Evolutionary conservation across 2,888 invertebrate genomes (phyloP), one percentile per base, ranked within the genome.

Genomic region (Heliconius hortense): DNA sequence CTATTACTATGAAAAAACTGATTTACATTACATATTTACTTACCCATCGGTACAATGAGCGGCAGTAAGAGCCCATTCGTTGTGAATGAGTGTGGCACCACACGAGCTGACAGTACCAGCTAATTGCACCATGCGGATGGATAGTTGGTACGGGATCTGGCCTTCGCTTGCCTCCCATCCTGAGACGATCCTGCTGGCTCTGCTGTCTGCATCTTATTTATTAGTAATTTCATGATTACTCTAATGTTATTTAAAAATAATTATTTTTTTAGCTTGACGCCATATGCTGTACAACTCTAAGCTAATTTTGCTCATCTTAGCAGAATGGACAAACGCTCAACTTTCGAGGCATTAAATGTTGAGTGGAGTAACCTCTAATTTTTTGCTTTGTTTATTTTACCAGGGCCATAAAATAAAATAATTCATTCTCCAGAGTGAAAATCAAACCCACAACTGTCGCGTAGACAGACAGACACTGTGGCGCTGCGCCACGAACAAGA

Each of bases 141-240:
- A 86, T 11, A 92, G 79, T 83, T 91, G 91, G 82, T 83, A 85
- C 0, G 91, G 91, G 73, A 90, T 79, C 84, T 90, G 89, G 4
- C 89, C 90, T 0, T 81, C 80, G 3, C 66, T 56, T 0, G 91
- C 89, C 70, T 90, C 89, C 91, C 90, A 92, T 80, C 92, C 92
- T 48, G 91, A 89, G n/a, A 88, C 88, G 68, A 89, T 88, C 28
- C 79, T 69, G 28, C 64, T 28, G 18, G 31, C 39, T n/a, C 53
- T 26, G 35, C 73, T 75, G 2, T 66, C 56, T 66, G 26, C 13
- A 66, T 66, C 39, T 66, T 15, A 43, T 66, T 21, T 63, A 31
- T 28, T 21, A 31, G 7, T 21, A 31, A 63, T 21, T 31, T 31
- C 18, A 63, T 63, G 8, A 62, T 18, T 62, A 26, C 26, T 62